A percentile compares a stretch with the other conserved stretches of the same genome.
phyloP scores from a whole-genome alignment of 2,888 invertebrate genomes.

The Microplitis manilae region DNA sequence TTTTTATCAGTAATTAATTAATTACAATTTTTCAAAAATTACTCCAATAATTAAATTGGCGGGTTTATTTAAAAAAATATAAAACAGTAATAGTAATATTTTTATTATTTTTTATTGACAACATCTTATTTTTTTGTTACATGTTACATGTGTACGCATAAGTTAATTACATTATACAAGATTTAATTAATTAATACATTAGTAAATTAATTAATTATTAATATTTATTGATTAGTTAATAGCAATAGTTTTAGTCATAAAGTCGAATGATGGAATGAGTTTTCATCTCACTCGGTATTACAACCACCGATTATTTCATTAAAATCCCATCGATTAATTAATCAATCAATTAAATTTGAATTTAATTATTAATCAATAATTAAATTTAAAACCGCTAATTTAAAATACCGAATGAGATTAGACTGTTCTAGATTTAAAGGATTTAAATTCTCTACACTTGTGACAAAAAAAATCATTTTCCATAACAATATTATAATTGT shows the following conservation, averaged over 20 bases:
- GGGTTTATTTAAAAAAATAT: not conserved
- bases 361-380: no score
- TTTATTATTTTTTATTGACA: slow-evolving; percentile 68
- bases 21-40: no score
- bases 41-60: no score
- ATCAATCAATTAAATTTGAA: no score
- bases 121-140: slow-evolving; percentile 63
- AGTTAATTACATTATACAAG: slow-evolving; percentile 65
- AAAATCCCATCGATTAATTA: no score
- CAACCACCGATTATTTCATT: no score
- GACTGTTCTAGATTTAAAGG: not conserved
- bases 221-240: not conserved
- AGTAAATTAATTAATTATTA: not conserved
- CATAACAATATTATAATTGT: not conserved
- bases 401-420: not conserved
- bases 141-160: slow-evolving; percentile 68
- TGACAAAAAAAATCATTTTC: slow-evolving; percentile 1
- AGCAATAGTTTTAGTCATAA: not conserved
- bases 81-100: not conserved
- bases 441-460: not conserved
- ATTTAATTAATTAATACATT: slow-evolving; percentile 51
- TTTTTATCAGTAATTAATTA: no score
- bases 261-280: slow-evolving; percentile 27
- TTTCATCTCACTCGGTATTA: slow-evolving; percentile 25
- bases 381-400: not conserved